phyloP scores from a whole-genome alignment of 2,888 invertebrate genomes.

The Poecilus cupreus region DNA sequence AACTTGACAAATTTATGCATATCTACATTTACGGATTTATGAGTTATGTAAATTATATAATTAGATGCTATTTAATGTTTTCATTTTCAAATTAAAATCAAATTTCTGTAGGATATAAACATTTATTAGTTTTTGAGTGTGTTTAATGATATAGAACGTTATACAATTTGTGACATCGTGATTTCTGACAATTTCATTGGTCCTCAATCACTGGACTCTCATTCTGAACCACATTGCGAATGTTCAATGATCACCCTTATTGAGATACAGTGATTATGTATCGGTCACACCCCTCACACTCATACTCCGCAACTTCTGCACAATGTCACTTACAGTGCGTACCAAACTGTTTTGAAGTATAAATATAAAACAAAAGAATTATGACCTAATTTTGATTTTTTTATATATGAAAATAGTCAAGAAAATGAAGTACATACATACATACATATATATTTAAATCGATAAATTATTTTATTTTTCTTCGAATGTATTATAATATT shows the following conservation, averaged over 20 bases:
- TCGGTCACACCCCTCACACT: slow-evolving; percentile 27
- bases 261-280: slow-evolving; percentile 33
- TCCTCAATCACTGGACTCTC: slow-evolving; percentile 5
- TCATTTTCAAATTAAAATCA: slow-evolving; percentile 27
- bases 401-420: no score
- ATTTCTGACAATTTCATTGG: slow-evolving; percentile 10
- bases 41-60: slow-evolving; percentile 23
- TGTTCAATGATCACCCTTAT: slow-evolving; percentile 3
- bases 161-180: slow-evolving; percentile 26
- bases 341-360: not conserved
- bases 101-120: slow-evolving; percentile 11
- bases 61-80: slow-evolving; percentile 29
- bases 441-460: no score
- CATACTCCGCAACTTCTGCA: slow-evolving; percentile 9
- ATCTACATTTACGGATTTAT: not conserved
- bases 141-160: slow-evolving; percentile 14
- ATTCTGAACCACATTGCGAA: not conserved
- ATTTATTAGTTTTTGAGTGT: not conserved
- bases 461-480: no score
- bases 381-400: no score
- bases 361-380: no score
- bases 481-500: no score
- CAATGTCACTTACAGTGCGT: not conserved
- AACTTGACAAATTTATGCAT: slow-evolving; percentile 11
- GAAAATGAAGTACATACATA: no score